phyloP scores from a whole-genome alignment of 2,113 vertebrate species.

The Empidonax traillii region DNA sequence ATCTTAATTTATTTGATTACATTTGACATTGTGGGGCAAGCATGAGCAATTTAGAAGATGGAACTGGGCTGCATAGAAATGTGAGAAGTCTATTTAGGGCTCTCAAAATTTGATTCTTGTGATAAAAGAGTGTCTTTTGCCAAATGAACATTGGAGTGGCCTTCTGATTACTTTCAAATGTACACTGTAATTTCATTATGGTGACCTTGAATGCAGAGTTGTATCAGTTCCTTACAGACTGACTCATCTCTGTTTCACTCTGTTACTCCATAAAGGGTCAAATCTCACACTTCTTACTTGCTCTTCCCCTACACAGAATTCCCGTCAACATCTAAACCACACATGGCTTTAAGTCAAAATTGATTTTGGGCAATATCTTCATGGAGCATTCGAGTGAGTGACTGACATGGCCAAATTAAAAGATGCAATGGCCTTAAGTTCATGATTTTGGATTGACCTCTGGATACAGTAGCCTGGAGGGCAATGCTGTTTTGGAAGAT shows the following conservation, averaged over 20 bases:
- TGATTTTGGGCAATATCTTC: background rate
- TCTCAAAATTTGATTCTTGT: background rate
- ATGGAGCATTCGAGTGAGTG: background rate
- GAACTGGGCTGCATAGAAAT: constrained; percentile 10
- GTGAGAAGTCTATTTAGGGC: background rate
- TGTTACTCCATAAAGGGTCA: background rate
- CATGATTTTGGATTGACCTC: background rate
- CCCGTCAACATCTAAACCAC: background rate
- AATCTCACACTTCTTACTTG: background rate
- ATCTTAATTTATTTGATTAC: constrained; percentile 28
- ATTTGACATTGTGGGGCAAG: background rate
- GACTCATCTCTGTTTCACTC: background rate
- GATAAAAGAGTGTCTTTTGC: background rate
- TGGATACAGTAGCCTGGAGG: background rate
- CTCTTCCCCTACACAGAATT: background rate
- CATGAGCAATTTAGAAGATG: constrained; percentile 30
- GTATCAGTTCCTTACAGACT: background rate
- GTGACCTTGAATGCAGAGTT: background rate
- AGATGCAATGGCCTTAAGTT: background rate
- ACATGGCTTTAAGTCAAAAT: background rate
- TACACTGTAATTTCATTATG: constrained; percentile 19
- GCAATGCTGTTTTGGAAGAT: background rate
- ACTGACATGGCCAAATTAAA: background rate
- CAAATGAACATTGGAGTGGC: constrained; percentile 3
- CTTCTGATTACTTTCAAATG: background rate